phyloP scores from a whole-genome alignment of 2,113 vertebrate species.

The Hippolais icterina region DNA sequence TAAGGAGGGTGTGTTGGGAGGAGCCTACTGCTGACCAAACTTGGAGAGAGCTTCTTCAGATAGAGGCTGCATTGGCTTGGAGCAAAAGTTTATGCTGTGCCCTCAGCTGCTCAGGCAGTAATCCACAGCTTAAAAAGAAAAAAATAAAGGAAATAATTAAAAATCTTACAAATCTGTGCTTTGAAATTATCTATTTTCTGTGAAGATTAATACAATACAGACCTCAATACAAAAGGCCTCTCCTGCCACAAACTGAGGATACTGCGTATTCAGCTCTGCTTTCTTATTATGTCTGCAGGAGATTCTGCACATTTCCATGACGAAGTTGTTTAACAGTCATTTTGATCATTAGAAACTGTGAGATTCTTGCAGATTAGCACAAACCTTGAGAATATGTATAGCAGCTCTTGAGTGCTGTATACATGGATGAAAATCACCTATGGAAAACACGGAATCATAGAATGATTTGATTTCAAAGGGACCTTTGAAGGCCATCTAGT shows the following conservation, averaged over 20 bases:
- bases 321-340: neutral
- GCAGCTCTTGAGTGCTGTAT: neutral
- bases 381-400: neutral
- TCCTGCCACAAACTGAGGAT: neutral
- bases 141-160: rapidly evolving
- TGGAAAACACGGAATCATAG: neutral
- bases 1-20: rapidly evolving
- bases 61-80: neutral
- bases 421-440: neutral
- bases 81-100: neutral
- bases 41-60: neutral
- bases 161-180: neutral
- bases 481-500: neutral
- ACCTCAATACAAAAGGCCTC: neutral
- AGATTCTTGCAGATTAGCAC: neutral
- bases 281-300: neutral
- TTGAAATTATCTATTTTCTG: neutral
- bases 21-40: neutral
- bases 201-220: neutral
- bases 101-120: neutral
- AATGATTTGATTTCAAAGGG: neutral
- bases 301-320: neutral
- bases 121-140: neutral
- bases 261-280: neutral
- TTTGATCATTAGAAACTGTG: neutral